Evolutionary conservation across 2,797 vertebrate genomes (phyloP).

Genomic region (Anniella stebbinsi): DNA sequence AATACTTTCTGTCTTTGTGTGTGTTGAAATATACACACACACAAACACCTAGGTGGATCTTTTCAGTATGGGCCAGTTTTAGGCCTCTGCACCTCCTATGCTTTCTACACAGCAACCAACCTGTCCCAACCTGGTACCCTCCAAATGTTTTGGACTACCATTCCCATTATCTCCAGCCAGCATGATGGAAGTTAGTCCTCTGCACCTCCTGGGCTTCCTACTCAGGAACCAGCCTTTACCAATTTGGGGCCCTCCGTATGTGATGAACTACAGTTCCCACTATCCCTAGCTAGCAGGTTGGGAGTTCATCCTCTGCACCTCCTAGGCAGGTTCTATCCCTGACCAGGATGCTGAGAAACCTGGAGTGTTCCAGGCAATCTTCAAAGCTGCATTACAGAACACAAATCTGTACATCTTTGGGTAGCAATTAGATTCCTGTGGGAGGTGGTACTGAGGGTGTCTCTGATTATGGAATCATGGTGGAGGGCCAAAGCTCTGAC

Average conservation of each 20-base stretch:
- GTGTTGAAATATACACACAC: neutral
- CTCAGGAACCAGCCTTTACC: no score
- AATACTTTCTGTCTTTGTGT: neutral
- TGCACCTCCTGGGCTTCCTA: neutral
- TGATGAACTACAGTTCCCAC: no score
- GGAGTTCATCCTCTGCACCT: no score
- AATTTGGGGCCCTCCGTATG: no score
- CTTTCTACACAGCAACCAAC: neutral
- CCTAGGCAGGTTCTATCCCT: neutral
- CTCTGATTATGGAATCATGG: neutral
- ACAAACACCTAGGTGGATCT: slow-evolving; percentile 6
- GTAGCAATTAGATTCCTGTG: neutral
- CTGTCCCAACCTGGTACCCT: no score
- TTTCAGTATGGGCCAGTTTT: slow-evolving; percentile 41
- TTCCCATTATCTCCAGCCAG: no score
- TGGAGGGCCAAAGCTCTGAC: neutral
- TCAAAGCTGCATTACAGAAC: neutral
- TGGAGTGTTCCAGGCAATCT: neutral
- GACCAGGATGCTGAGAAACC: neutral
- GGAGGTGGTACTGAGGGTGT: no score
- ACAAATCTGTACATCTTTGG: neutral
- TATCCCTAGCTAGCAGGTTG: no score
- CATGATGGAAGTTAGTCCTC: neutral
- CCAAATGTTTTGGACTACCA: no score
- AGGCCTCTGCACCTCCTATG: neutral